These are phyloP conservation scores for Petroica traversi DNA, from an alignment of 2,113 vertebrate species.

Conservation along the genomic window DNA sequence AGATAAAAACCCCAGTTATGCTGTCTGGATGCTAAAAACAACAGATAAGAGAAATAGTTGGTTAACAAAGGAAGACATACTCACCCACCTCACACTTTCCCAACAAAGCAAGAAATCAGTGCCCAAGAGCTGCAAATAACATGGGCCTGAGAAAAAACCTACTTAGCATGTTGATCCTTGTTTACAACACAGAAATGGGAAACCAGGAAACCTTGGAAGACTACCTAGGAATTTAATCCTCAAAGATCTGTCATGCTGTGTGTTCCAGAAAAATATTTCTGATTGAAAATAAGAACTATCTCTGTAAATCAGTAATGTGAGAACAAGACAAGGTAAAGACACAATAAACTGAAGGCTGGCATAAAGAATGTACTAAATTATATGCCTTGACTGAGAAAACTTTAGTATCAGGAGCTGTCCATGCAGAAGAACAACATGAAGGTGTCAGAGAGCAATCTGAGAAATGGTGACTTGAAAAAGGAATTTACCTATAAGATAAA, in stretches of 20 bases:
- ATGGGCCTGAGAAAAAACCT: background rate
- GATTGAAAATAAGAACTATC: conserved; percentile 10
- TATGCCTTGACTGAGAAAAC: background rate
- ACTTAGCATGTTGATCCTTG: background rate
- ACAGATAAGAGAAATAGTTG: background rate
- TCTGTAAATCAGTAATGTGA: background rate
- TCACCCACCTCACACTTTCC: background rate
- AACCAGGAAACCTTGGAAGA: background rate
- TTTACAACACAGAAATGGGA: background rate
- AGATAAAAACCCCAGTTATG: background rate
- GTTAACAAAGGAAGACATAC: background rate
- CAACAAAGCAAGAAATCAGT: background rate
- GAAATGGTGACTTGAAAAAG: background rate
- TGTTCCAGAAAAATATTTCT: background rate
- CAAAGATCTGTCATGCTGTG: background rate
- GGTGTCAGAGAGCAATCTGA: background rate
- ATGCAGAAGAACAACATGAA: background rate
- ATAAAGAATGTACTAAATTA: background rate
- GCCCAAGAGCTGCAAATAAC: background rate
- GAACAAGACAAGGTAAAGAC: background rate
- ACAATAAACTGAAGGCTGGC: background rate
- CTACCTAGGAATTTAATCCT: background rate
- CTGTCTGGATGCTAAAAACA: background rate
- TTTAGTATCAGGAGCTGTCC: background rate
- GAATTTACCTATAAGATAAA: background rate